Percentiles rank a stretch among this genome's conserved stretches.
Evolutionary conservation across 2,113 vertebrate species (phyloP).

Genomic region (Tachysurus vachellii): DNA sequence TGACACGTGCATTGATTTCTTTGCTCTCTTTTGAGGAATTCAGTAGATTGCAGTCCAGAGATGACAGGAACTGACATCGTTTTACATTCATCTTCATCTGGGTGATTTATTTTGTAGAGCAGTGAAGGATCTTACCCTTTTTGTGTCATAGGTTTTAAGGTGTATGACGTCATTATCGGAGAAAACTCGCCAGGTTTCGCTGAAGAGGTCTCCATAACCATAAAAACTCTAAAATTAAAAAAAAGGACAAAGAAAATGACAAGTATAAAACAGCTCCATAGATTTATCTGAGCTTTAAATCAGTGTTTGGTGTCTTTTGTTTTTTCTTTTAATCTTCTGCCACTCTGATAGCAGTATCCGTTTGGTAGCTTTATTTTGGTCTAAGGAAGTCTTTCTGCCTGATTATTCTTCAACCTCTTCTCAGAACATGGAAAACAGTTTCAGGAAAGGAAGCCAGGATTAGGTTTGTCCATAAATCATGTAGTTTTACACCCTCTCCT

Average conservation of each 20-base stretch:
- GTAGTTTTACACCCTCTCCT: conserved; percentile 42
- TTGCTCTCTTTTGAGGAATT: background rate
- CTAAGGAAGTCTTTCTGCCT: conserved; percentile 13
- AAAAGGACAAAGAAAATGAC: background rate
- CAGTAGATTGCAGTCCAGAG: background rate
- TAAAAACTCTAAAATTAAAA: conserved; percentile 81
- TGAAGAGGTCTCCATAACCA: conserved; percentile 92
- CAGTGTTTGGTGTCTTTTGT: background rate
- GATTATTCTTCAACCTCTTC: conserved; percentile 38
- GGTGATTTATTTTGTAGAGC: background rate
- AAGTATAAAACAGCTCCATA: background rate
- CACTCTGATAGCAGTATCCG: background rate
- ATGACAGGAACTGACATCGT: background rate
- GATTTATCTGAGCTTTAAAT: background rate
- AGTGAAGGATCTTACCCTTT: conserved; percentile 77
- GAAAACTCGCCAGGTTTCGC: conserved; percentile 91
- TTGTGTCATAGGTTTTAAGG: conserved; percentile 88
- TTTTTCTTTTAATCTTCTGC: background rate
- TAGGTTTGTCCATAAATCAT: conserved; percentile 50
- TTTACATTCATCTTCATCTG: background rate
- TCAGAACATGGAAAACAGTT: conserved; percentile 39
- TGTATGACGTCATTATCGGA: conserved; percentile 87
- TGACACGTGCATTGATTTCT: background rate
- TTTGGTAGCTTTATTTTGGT: background rate
- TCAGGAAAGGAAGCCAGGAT: conserved; percentile 61